A percentile compares a stretch with the other conserved stretches of the same genome.
These are phyloP conservation scores for Peromyscus leucopus DNA, from an alignment of 2,113 vertebrate genomes.

Conservation along the genomic window DNA sequence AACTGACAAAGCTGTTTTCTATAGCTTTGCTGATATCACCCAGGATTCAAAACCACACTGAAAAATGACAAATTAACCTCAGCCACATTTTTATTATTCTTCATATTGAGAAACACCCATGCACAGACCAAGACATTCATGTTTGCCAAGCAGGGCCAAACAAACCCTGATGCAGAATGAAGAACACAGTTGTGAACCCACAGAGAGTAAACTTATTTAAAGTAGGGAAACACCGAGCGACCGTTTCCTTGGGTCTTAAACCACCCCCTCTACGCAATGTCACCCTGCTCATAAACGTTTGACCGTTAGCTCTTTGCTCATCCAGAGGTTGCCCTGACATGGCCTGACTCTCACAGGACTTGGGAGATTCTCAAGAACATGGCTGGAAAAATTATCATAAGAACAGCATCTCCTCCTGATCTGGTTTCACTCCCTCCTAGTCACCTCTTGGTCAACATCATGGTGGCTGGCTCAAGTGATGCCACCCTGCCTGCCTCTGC, in stretches of 20 bases:
- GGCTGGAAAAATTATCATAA: conserved; percentile 57
- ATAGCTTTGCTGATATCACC: conserved; percentile 70
- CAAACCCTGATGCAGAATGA: conserved; percentile 25
- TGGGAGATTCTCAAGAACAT: conserved; percentile 54
- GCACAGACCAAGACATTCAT: conserved; percentile 53
- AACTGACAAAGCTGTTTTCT: conserved; percentile 77
- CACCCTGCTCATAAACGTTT: background rate
- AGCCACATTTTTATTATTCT: conserved; percentile 63
- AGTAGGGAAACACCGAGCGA: conserved; percentile 49
- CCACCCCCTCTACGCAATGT: background rate
- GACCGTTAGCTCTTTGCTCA: conserved; percentile 52
- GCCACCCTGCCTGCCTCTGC: background rate
- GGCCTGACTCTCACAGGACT: conserved; percentile 20
- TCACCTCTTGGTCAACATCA: background rate
- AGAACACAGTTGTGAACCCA: conserved; percentile 28
- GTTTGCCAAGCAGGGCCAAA: conserved; percentile 58
- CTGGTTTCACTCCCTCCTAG: background rate
- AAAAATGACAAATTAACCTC: conserved; percentile 69
- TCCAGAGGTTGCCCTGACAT: conserved; percentile 49
- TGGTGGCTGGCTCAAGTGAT: background rate
- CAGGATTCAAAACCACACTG: conserved; percentile 73
- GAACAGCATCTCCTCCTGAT: conserved; percentile 62
- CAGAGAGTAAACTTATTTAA: conserved; percentile 22
- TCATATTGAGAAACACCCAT: conserved; percentile 69
- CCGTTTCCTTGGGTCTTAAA: conserved; percentile 41